Evolutionary conservation across 2,797 vertebrate genomes (phyloP).

Genomic region (Molossus alvarezi): DNA sequence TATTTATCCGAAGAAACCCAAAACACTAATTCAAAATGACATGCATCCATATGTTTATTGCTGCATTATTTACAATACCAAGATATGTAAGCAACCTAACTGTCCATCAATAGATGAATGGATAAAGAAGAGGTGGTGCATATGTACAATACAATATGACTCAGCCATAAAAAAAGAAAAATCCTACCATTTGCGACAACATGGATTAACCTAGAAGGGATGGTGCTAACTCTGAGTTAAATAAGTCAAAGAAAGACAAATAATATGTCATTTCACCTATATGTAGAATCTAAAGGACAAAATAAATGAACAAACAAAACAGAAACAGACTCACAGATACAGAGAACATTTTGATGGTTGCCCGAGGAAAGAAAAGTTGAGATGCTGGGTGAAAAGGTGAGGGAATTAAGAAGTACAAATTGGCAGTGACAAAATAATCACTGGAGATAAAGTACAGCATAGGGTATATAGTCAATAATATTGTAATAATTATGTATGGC

Average conservation of each 20-base stretch:
- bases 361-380: not conserved
- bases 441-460: not conserved
- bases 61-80: not conserved
- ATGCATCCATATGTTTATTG: not conserved
- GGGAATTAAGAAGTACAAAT: not conserved
- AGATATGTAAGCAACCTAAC: not conserved
- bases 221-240: not conserved
- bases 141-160: not conserved
- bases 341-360: not conserved
- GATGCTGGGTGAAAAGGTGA: not conserved
- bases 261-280: not conserved
- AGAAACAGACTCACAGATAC: not conserved
- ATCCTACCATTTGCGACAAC: not conserved
- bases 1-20: not conserved
- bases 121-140: not conserved
- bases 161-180: not conserved
- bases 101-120: not conserved
- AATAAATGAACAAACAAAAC: not conserved
- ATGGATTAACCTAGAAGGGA: not conserved
- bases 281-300: not conserved
- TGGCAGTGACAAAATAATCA: not conserved
- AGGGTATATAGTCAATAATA: not conserved
- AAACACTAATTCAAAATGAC: not conserved
- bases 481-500: not conserved
- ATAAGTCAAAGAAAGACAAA: not conserved